Conservation (phyloP, 1,140 invertebrate species). For the Zaprionus davidi region DNA sequence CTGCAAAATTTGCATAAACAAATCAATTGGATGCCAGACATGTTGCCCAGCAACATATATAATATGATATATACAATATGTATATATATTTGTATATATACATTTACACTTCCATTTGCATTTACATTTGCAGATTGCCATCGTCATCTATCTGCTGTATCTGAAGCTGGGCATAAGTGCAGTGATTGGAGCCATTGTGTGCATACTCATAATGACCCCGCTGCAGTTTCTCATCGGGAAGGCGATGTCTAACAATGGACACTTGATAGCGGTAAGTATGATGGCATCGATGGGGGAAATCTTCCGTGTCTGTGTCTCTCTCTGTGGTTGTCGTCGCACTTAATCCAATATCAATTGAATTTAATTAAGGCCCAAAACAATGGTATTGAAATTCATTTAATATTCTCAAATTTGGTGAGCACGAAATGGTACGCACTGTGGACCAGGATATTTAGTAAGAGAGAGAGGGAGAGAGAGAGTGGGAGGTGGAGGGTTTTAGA, state of each 20-base stretch:
- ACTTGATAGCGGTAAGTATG: conserved; percentile 87
- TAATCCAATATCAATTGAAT: conserved; percentile 17
- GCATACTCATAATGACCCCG: conserved; percentile 89
- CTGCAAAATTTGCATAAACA: conserved; percentile 42
- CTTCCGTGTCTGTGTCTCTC: neutral
- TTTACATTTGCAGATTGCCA: conserved; percentile 86
- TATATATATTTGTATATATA: neutral
- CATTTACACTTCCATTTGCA: conserved; percentile 9
- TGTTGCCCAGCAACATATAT: neutral
- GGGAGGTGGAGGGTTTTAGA: no score
- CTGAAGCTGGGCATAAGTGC: conserved; percentile 91
- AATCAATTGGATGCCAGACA: conserved; percentile 23
- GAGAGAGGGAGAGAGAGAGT: neutral
- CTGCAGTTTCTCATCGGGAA: conserved; percentile 90
- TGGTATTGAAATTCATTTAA: conserved; percentile 27
- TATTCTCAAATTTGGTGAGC: conserved; percentile 13
- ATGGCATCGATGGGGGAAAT: neutral
- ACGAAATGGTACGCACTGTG: conserved; percentile 6
- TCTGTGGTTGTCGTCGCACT: neutral
- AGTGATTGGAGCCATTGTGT: conserved; percentile 89
- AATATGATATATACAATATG: neutral
- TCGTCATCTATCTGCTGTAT: conserved; percentile 91
- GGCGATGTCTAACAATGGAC: conserved; percentile 89
- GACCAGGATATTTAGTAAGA: neutral
- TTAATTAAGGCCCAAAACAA: conserved; percentile 32